A percentile compares a stretch with the other conserved stretches of the same genome.
phyloP scores from a whole-genome alignment of 2,888 invertebrate species.

The Sylvicola fuscatus region DNA sequence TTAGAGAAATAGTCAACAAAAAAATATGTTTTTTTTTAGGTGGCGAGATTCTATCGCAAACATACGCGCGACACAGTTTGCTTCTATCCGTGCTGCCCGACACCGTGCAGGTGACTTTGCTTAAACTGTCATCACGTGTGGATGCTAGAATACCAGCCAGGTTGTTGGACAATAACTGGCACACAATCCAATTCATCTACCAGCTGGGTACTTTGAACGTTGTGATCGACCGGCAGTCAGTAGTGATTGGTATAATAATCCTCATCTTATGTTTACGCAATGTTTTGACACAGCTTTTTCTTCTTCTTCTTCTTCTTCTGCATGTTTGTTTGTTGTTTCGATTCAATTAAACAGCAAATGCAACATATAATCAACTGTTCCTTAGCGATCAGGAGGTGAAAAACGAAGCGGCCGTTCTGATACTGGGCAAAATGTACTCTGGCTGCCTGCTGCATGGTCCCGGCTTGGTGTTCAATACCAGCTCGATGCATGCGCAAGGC shows the following conservation, averaged over 20 bases:
- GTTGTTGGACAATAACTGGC: constrained; percentile 65
- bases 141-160: constrained; percentile 44
- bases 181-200: constrained; percentile 29
- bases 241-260: constrained; percentile 21
- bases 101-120: constrained; percentile 36
- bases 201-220: constrained; percentile 24
- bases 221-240: constrained; percentile 22
- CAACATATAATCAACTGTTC: constrained; percentile 55
- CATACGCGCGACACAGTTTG: constrained; percentile 39
- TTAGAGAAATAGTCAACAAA: too few relatives aligned
- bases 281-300: too few relatives aligned
- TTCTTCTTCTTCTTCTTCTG: neutral
- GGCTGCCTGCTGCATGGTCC: constrained; percentile 76
- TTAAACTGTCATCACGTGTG: constrained; percentile 30
- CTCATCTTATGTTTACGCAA: too few relatives aligned
- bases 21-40: constrained; percentile 24
- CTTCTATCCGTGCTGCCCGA: constrained; percentile 38
- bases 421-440: constrained; percentile 60
- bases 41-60: constrained; percentile 48
- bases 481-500: constrained; percentile 39
- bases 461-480: constrained; percentile 54
- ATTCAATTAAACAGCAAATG: constrained; percentile 48
- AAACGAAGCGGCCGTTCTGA: constrained; percentile 48
- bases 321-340: constrained; percentile 3
- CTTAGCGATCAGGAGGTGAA: constrained; percentile 49